Conservation (phyloP, 2,797 vertebrate species). For the Cetoscarus ocellatus region DNA sequence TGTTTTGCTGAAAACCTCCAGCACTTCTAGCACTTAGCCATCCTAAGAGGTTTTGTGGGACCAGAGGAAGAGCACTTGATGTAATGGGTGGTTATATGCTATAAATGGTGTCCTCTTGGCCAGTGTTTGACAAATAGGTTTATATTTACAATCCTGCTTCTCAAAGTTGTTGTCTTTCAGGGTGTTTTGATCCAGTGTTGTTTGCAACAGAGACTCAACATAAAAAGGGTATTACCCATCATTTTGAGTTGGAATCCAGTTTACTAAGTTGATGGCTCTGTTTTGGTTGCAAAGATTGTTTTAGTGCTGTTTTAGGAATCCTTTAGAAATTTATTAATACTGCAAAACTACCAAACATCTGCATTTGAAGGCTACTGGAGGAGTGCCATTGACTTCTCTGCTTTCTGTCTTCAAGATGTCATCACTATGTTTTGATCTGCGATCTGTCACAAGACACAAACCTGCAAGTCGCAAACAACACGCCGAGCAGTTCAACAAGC, state of each 20-base stretch:
- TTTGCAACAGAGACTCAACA: constrained; percentile 23
- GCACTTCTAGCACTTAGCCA: constrained; percentile 31
- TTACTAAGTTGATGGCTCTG: constrained; percentile 15
- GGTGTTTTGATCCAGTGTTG: constrained; percentile 6
- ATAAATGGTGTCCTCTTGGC: constrained; percentile 39
- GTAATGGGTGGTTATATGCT: constrained; percentile 36
- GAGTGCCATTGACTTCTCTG: constrained; percentile 5
- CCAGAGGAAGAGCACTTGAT: constrained; percentile 20
- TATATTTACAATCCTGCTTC: constrained; percentile 18
- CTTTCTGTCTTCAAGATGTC: constrained; percentile 48
- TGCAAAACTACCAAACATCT: constrained; percentile 19
- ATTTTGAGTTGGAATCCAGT: constrained; percentile 15
- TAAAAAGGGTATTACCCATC: constrained; percentile 27
- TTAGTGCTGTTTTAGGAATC: constrained; percentile 16
- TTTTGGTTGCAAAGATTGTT: constrained; percentile 16
- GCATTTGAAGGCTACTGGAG: constrained; percentile 10
- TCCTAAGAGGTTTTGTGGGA: constrained; percentile 26
- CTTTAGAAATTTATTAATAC: background rate
- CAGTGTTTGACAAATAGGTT: constrained; percentile 26
- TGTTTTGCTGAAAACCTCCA: constrained; percentile 21
- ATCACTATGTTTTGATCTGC: constrained; percentile 70
- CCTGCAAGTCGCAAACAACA: constrained; percentile 69
- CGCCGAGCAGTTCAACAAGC: constrained; percentile 65
- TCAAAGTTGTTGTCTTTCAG: constrained; percentile 28
- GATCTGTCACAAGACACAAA: constrained; percentile 62